Evolutionary conservation across 2,888 invertebrate genomes (phyloP).

Genomic region (Thalpophila matura): DNA sequence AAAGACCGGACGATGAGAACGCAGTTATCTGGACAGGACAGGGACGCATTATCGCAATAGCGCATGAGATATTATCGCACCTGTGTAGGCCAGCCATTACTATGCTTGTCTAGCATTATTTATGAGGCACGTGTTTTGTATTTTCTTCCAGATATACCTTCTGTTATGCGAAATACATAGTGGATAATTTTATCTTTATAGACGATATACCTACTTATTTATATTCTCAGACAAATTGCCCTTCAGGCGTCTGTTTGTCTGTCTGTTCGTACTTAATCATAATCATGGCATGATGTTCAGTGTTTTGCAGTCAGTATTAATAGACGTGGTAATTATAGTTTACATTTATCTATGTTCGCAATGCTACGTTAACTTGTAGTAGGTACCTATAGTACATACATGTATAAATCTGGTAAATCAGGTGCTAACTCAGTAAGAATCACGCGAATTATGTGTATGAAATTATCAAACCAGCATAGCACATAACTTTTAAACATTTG

Average conservation of each 20-base stretch:
- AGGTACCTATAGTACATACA: no score
- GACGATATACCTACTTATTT: conserved; percentile 25
- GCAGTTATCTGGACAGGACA: no score
- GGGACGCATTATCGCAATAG: no score
- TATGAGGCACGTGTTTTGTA: conserved; percentile 30
- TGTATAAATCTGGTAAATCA: background rate
- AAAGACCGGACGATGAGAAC: no score
- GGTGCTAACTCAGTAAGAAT: background rate
- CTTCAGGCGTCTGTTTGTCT: conserved; percentile 53
- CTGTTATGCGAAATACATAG: conserved; percentile 20
- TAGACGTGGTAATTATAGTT: conserved; percentile 21
- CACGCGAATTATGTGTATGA: no score
- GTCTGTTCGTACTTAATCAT: conserved; percentile 46
- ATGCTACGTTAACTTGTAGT: background rate
- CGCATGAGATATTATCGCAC: no score
- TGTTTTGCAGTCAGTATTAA: conserved; percentile 29
- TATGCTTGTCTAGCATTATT: background rate
- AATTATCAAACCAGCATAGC: no score
- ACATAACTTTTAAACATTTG: no score
- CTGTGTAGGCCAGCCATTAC: no score
- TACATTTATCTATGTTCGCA: conserved; percentile 5
- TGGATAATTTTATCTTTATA: conserved; percentile 32
- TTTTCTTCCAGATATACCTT: conserved; percentile 25
- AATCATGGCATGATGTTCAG: conserved; percentile 24
- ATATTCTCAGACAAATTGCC: conserved; percentile 29